These are phyloP conservation scores for Stegana nigrithorax DNA, from an alignment of 2,888 invertebrate genomes.

Conservation along the genomic window DNA sequence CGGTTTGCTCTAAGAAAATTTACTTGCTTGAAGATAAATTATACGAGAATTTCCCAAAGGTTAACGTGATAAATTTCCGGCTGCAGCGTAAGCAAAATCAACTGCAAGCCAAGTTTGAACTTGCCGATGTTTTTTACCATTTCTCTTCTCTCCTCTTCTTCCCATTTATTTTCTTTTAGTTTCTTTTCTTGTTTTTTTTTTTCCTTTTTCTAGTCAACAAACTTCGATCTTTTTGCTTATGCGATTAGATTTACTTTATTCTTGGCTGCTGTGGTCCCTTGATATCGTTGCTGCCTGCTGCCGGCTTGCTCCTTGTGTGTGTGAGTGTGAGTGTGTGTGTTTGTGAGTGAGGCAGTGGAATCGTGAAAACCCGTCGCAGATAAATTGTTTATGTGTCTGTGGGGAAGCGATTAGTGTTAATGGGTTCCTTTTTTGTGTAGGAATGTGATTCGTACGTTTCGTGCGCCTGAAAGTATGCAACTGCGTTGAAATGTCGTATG, in stretches of 20 bases:
- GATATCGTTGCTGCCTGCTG: too few species aligned
- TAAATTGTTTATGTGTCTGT: slow-evolving; percentile 64
- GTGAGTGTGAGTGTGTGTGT: slow-evolving; percentile 31
- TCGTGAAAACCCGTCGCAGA: slow-evolving; percentile 39
- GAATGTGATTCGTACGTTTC: background rate
- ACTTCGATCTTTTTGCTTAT: too few species aligned
- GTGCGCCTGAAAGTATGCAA: slow-evolving; percentile 11
- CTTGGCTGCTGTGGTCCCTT: too few species aligned
- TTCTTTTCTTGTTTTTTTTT: background rate
- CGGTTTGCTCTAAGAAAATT: slow-evolving; percentile 41
- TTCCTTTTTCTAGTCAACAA: too few species aligned
- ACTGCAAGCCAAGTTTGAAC: slow-evolving; percentile 41
- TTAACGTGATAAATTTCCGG: slow-evolving; percentile 59
- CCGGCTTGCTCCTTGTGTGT: slow-evolving; percentile 52
- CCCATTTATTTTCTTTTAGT: background rate
- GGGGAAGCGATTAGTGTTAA: slow-evolving; percentile 64
- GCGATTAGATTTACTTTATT: too few species aligned
- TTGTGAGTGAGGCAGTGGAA: slow-evolving; percentile 21
- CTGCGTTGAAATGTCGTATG: slow-evolving; percentile 38
- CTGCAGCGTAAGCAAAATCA: slow-evolving; percentile 55
- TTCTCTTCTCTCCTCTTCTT: background rate
- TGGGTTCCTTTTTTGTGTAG: slow-evolving; percentile 35
- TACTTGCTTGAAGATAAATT: slow-evolving; percentile 59
- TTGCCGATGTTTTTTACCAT: too few species aligned
- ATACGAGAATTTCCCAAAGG: slow-evolving; percentile 62